Conservation (phyloP, 2,113 vertebrate genomes). For the Rhodinocichla rosea region DNA sequence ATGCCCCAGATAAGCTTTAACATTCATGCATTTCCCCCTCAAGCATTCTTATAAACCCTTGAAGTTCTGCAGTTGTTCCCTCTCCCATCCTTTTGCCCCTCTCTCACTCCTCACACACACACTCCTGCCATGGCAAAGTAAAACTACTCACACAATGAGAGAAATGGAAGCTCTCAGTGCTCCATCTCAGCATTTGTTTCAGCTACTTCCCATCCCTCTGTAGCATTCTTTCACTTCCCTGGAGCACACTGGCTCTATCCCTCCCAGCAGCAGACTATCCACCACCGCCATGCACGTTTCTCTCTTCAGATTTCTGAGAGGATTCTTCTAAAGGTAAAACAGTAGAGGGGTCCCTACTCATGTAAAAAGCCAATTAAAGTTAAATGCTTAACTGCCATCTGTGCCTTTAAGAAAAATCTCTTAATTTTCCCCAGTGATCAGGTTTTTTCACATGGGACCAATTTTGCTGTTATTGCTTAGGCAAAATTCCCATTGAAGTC, state of each 20-base stretch:
- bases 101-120: not conserved
- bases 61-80: not conserved
- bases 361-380: slow-evolving; percentile 47
- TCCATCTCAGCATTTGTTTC: not conserved
- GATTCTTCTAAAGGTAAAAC: slow-evolving; percentile 1
- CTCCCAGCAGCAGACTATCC: not conserved
- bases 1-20: not conserved
- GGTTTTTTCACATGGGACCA: slow-evolving; percentile 43
- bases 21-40: not conserved
- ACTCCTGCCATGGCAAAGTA: not conserved
- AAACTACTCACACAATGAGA: not conserved
- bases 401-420: slow-evolving; percentile 55
- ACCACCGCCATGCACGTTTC: accelerated
- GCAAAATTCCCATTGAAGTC: slow-evolving; percentile 55
- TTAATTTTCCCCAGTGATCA: slow-evolving; percentile 47
- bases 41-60: not conserved
- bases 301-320: not conserved
- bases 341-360: slow-evolving; percentile 32
- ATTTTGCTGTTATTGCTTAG: slow-evolving; percentile 57
- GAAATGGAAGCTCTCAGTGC: not conserved
- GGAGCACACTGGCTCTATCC: not conserved
- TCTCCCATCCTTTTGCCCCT: not conserved
- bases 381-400: slow-evolving; percentile 55
- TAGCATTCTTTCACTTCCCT: not conserved
- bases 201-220: not conserved